phyloP scores from a whole-genome alignment of 1,140 invertebrate genomes.

The Sesamia nonagrioides region DNA sequence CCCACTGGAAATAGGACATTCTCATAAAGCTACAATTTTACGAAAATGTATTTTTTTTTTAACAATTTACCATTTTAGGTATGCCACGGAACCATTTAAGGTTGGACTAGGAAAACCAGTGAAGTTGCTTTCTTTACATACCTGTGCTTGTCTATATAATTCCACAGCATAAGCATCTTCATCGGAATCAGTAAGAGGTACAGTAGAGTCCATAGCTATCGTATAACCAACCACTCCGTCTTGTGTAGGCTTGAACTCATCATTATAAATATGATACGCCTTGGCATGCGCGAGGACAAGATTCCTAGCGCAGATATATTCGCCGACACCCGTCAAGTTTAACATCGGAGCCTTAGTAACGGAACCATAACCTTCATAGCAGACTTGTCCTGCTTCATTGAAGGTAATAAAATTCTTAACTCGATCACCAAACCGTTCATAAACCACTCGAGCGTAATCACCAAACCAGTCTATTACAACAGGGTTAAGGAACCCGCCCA shows the following conservation, averaged over 20 bases:
- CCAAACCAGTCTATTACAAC: conserved; percentile 81
- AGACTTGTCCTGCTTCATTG: conserved; percentile 76
- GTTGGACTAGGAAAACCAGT: no score
- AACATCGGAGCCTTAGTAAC: conserved; percentile 67
- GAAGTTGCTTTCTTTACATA: conserved; percentile 24
- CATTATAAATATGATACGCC: conserved; percentile 77
- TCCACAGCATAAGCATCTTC: conserved; percentile 85
- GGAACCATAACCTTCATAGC: conserved; percentile 66
- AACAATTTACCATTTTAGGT: no score
- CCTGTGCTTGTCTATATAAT: conserved; percentile 73
- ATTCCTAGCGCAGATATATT: conserved; percentile 85
- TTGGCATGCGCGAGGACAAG: conserved; percentile 86
- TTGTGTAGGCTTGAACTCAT: conserved; percentile 67
- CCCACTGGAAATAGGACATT: conserved; percentile 41
- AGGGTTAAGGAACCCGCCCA: conserved; percentile 66
- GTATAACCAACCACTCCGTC: conserved; percentile 57
- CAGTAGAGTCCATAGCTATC: conserved; percentile 78
- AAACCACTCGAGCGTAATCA: conserved; percentile 84
- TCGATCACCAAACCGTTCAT: conserved; percentile 81
- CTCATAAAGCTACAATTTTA: not conserved
- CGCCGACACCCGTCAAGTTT: conserved; percentile 68
- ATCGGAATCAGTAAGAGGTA: conserved; percentile 76
- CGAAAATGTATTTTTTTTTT: no score
- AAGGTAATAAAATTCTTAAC: conserved; percentile 81
- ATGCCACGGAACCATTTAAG: no score